Conservation (phyloP, 2,113 vertebrate species). For the Hydropotes inermis region DNA sequence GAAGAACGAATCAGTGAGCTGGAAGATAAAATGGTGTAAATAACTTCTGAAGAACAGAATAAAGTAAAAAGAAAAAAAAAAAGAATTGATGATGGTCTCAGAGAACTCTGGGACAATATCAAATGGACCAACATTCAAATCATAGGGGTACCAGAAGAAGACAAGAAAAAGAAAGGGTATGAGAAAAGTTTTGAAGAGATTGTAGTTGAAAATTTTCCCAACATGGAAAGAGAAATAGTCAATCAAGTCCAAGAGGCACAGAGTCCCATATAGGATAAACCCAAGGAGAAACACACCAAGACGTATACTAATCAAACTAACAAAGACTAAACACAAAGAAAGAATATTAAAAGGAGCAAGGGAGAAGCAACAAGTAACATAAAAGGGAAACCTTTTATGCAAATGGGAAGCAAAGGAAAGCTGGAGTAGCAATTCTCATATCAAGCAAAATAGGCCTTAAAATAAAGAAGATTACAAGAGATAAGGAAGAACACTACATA, state of each 20-base stretch:
- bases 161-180: not conserved
- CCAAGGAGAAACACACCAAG: not conserved
- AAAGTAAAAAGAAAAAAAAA: not conserved
- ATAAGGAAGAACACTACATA: not conserved
- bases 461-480: not conserved
- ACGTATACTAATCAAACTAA: not conserved
- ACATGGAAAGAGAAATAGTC: not conserved
- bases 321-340: not conserved
- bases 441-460: not conserved
- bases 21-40: not conserved
- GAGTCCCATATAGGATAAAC: not conserved
- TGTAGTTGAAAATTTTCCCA: not conserved
- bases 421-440: not conserved
- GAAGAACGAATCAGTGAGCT: not conserved
- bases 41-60: not conserved
- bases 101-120: not conserved
- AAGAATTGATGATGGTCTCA: not conserved
- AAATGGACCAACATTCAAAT: not conserved
- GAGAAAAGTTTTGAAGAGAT: not conserved
- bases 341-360: not conserved
- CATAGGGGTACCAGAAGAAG: not conserved
- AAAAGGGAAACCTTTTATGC: not conserved
- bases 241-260: not conserved
- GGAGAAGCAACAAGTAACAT: not conserved
- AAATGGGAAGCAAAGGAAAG: not conserved